Conservation (phyloP, 1,140 invertebrate genomes). For the Pseudomyrmex sp. region DNA sequence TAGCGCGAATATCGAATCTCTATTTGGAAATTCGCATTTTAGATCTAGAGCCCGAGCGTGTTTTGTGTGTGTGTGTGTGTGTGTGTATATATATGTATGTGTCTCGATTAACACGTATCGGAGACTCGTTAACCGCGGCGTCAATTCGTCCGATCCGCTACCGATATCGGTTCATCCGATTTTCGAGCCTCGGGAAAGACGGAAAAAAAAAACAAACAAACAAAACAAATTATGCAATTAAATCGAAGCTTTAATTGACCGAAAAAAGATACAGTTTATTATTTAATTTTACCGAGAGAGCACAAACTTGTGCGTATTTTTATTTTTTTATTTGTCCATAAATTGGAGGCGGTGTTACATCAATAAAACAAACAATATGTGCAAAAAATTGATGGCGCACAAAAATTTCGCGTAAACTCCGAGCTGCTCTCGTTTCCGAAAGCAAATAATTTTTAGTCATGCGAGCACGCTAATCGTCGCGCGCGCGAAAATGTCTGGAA, state of each 20-base stretch:
- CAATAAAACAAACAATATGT: background rate
- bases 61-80: background rate
- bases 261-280: background rate
- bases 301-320: background rate
- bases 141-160: slow-evolving; percentile 12
- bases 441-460: background rate
- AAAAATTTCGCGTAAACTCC: background rate
- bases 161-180: slow-evolving; percentile 7
- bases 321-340: background rate
- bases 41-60: slow-evolving; percentile 8
- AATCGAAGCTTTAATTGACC: background rate
- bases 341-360: background rate
- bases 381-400: background rate
- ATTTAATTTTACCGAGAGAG: background rate
- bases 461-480: slow-evolving; percentile 15
- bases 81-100: background rate
- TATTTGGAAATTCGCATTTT: slow-evolving; percentile 39
- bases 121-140: slow-evolving; percentile 33
- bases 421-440: background rate
- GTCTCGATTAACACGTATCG: slow-evolving; percentile 41
- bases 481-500: background rate
- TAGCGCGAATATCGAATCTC: slow-evolving; percentile 53
- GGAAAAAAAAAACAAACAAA: background rate
- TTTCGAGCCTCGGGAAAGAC: background rate
- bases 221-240: background rate